Conservation (phyloP, 2,113 vertebrate species). For the Sorex araneus region DNA sequence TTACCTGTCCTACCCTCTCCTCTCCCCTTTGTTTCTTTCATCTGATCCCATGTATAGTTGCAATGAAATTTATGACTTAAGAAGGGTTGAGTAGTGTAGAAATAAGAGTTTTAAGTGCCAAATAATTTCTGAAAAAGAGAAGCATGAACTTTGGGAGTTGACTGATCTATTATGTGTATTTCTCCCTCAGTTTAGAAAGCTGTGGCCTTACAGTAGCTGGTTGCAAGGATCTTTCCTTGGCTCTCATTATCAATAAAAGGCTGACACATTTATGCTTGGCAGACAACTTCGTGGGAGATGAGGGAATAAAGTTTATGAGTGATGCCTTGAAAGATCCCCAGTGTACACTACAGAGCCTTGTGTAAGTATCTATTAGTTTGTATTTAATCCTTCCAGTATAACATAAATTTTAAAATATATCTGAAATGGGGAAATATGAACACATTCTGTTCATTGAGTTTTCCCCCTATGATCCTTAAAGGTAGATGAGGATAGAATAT, state of each 20-base stretch:
- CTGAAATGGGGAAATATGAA: conserved; percentile 46
- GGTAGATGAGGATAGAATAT: neutral
- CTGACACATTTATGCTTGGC: conserved; percentile 78
- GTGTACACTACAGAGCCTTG: conserved; percentile 78
- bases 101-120: neutral
- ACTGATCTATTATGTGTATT: conserved; percentile 34
- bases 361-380: conserved; percentile 72
- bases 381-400: neutral
- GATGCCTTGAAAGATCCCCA: conserved; percentile 68
- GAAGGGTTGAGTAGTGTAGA: neutral
- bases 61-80: conserved; percentile 34
- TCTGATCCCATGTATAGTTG: neutral
- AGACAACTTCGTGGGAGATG: conserved; percentile 69
- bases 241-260: conserved; percentile 69
- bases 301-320: conserved; percentile 72
- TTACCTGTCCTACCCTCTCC: neutral
- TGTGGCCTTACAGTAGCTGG: conserved; percentile 73
- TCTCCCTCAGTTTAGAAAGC: conserved; percentile 71
- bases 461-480: neutral
- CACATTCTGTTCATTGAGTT: neutral
- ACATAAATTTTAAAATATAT: neutral
- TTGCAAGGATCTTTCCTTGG: conserved; percentile 69
- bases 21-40: conserved; percentile 20
- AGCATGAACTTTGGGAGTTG: neutral
- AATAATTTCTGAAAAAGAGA: conserved; percentile 32